Evolutionary conservation across 2,888 invertebrate species (phyloP), one percentile per base, ranked within the genome.

Genomic region (Atrina japonica): DNA sequence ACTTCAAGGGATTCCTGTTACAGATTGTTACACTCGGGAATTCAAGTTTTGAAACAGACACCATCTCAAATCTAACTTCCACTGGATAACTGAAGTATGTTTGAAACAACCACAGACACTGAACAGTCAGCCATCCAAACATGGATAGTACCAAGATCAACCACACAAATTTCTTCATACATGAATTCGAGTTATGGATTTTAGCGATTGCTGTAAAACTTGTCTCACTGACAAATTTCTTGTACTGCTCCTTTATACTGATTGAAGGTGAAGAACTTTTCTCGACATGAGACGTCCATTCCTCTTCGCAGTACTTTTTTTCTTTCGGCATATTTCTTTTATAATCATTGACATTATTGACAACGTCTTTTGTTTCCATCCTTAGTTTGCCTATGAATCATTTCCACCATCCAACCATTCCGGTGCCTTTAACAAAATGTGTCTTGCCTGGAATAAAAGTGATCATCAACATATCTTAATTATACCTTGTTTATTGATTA

Each of bases 1-100:
- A 21, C 59, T 75, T 78, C 11, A 87, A 64, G 1, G 87, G 87
- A 72, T 87, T 87, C 35, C 85, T 50, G 66, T 86, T 86, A 63
- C 86, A 86, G 3, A 86, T 69, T 0, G 85, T 85, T 2, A 87
- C 84, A 61, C 86, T 86, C 1, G 87, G 87, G 63, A 86, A 87
- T 5, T 82, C 81, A 60, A 86, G 75, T 23, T 70, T 66, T 3
- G 79, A 65, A 0, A 77, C 75, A 1, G 83, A 80, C 14, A 71
- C 70, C 23, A 84, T 45, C 49, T 83, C 82, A 30, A 86, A 78
- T 66, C 81, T 83, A 6, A 86, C 85, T 67, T 86, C 86, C 0
- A 80, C 71, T 0, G 87, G 87, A 64, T 86, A 83, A 25, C 59
- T 68, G 61, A 75, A 75, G 55, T 81, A 83, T 56, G 75, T 79